These are phyloP conservation scores for Amblyornis subalaris DNA, from an alignment of 2,113 vertebrate species.

Conservation along the genomic window DNA sequence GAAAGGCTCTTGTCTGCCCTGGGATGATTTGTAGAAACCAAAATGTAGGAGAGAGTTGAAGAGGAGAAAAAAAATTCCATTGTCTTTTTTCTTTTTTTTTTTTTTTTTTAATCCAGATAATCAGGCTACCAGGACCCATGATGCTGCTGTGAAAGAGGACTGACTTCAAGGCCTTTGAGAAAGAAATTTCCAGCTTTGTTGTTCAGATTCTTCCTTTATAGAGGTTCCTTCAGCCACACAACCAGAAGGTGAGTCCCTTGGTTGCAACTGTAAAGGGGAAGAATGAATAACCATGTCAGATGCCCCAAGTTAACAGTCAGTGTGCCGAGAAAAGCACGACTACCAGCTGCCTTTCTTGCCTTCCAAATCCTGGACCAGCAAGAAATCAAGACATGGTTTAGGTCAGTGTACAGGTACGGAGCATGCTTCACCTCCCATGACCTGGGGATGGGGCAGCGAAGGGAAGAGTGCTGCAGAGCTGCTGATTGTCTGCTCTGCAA, in stretches of 20 bases:
- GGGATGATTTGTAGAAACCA: not conserved
- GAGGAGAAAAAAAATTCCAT: not conserved
- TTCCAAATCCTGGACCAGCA: not conserved
- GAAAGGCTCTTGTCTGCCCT: not conserved
- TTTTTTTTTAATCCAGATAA: not conserved
- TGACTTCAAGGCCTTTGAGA: not conserved
- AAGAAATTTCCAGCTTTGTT: not conserved
- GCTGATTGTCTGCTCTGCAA: not conserved
- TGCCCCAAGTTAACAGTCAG: not conserved
- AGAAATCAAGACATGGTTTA: not conserved
- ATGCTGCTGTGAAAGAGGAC: not conserved
- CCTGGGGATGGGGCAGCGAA: not conserved
- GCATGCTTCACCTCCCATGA: not conserved
- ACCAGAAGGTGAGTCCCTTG: not conserved
- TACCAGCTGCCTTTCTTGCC: not conserved
- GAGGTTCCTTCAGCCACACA: not conserved
- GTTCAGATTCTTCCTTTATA: not conserved
- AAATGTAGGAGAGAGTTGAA: conserved; percentile 7
- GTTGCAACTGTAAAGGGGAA: not conserved
- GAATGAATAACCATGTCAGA: not conserved
- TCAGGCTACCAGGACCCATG: not conserved
- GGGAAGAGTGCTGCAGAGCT: not conserved
- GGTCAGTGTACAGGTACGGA: not conserved
- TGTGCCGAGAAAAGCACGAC: not conserved
- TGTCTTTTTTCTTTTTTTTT: not conserved